Conservation (phyloP, 1,140 invertebrate genomes). For the Phenacoccus solenopsis region DNA sequence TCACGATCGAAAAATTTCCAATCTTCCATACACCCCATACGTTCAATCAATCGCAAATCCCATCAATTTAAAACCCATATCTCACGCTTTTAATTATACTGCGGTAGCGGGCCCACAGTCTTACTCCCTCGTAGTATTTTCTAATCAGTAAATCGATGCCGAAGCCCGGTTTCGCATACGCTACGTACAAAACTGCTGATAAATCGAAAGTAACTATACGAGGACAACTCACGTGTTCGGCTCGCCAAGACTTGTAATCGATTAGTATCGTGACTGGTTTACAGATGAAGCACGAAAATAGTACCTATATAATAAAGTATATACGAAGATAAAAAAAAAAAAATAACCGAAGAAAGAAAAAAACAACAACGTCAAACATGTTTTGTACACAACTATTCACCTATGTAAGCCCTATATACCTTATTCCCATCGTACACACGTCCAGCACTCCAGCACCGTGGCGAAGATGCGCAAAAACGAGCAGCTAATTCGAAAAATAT, state of each 20-base stretch:
- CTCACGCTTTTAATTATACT: background rate
- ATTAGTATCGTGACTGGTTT: conserved; percentile 1
- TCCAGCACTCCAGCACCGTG: no score
- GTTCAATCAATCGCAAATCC: no score
- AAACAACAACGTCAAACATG: background rate
- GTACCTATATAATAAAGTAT: background rate
- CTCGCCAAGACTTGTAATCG: background rate
- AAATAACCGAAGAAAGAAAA: background rate
- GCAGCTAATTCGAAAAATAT: no score
- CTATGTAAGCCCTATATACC: no score
- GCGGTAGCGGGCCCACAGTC: background rate
- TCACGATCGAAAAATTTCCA: no score
- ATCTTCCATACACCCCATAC: no score
- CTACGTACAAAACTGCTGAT: background rate
- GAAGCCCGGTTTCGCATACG: background rate
- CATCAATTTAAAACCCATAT: no score
- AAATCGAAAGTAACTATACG: background rate
- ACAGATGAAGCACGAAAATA: background rate
- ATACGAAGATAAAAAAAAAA: background rate
- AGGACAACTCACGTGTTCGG: background rate
- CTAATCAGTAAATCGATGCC: background rate
- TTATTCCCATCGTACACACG: no score
- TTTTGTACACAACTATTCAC: no score
- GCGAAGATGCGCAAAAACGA: no score
- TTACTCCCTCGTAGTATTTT: background rate